phyloP scores from a whole-genome alignment of 2,888 invertebrate species.

The Acronicta alni region DNA sequence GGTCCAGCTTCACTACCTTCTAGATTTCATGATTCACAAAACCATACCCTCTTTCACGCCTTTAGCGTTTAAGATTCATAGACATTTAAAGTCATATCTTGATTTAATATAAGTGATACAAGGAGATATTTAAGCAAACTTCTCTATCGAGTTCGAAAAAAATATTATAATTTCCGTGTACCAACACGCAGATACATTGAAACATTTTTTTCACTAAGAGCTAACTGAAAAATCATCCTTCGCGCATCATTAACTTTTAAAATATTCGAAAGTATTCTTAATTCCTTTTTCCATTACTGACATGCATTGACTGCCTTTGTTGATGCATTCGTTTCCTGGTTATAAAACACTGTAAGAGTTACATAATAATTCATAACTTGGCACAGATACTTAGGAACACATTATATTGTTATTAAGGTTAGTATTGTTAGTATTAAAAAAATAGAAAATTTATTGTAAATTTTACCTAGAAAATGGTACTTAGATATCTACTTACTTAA shows the following conservation, averaged over 20 bases:
- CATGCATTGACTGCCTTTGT: not conserved
- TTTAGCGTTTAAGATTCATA: too few species aligned
- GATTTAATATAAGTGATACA: too few species aligned
- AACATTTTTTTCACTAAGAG: not conserved
- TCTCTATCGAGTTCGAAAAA: not conserved
- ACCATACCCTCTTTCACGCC: too few species aligned
- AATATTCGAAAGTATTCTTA: not conserved
- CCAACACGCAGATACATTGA: not conserved
- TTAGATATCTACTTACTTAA: too few species aligned
- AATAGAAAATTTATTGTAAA: too few species aligned
- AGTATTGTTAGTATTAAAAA: too few species aligned
- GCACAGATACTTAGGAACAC: too few species aligned
- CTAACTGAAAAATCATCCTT: conserved; percentile 1
- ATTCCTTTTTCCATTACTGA: not conserved
- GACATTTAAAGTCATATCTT: too few species aligned
- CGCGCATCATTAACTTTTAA: not conserved
- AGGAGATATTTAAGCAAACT: too few species aligned
- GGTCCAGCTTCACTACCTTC: too few species aligned
- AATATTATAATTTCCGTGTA: not conserved
- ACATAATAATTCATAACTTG: not conserved
- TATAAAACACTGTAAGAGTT: not conserved
- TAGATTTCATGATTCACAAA: not conserved
- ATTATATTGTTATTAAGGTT: too few species aligned
- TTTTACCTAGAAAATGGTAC: too few species aligned
- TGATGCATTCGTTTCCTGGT: not conserved